Evolutionary conservation across 2,797 vertebrate genomes (phyloP).

Genomic region (Pipistrellus pipistrellus): DNA sequence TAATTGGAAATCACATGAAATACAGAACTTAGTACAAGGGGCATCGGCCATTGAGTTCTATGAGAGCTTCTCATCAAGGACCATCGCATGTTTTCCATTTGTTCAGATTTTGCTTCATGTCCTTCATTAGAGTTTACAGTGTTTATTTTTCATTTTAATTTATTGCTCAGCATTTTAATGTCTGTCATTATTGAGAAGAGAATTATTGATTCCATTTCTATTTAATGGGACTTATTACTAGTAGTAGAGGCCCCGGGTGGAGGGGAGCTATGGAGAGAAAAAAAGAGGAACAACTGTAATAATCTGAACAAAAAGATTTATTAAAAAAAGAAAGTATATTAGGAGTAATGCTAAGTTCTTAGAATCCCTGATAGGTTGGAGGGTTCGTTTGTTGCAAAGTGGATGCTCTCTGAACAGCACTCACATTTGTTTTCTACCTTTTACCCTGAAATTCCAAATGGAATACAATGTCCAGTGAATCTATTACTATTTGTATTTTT

Average conservation of each 20-base stretch:
- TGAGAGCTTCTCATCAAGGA: background rate
- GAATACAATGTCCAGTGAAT: background rate
- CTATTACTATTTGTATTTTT: background rate
- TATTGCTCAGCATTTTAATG: background rate
- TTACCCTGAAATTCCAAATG: background rate
- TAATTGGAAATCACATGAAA: background rate
- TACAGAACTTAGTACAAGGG: background rate
- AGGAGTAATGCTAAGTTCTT: background rate
- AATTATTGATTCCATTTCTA: background rate
- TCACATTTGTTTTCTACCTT: background rate
- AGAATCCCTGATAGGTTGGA: background rate
- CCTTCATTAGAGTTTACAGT: background rate
- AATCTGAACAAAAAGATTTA: too few species aligned
- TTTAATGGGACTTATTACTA: background rate
- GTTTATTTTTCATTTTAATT: background rate
- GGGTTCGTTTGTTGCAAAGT: background rate
- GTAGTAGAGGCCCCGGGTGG: background rate
- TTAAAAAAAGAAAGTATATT: background rate
- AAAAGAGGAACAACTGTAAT: too few species aligned
- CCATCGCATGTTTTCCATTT: background rate
- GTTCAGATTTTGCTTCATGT: background rate
- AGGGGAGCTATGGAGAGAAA: too few species aligned
- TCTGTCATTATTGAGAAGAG: background rate
- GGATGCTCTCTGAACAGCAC: background rate
- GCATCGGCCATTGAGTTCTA: background rate